Base-by-base conservation (phyloP, 2,888 invertebrate species). In the Leptinotarsa rubiginosa region DNA sequence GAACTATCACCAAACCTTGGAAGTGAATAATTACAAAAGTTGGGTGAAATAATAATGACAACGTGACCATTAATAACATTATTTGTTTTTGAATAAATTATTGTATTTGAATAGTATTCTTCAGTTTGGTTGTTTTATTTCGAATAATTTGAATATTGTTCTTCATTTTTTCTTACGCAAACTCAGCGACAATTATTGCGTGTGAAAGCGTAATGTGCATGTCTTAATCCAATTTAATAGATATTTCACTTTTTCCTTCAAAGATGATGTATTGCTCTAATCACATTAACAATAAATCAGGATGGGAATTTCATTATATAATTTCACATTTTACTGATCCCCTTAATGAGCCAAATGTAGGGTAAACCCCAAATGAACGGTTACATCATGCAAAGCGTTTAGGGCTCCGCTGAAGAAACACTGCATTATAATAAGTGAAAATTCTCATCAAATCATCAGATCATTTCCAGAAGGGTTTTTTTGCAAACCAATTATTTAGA, bases 181-280 rank as follows among this genome's bases (percentile, higher is more conserved):
- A 41, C 10, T 41, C 41, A 41, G 70, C 73, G 62, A 72, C 78
- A 75, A 77, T 78, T 76, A 80, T 78, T 79, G 82, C 79, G 80
- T 81, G 81, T 81, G 75, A 78, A 74, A 77, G 80, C 78, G 73
- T 78, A 81, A 80, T 81, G 81, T 82, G 83, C 83, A 83, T 83
- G 82, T 83, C 82, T 81, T 81, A 82, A 83, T 83, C 83, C 81
- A 83, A 81, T 83, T 83, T 81, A 82, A 83, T 83, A 82, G 79
- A 79, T 79, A 78, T 79, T 78, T 75, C 47, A 74, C 69, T 75
- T 73, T 73, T 76, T 71, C 69, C 71, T 73, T 71, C 71, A 73
- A 76, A 73, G 64, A 75, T 79, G 77, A 79, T 79, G 78, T 79
- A 79, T 79, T 72, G 73, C 73, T 76, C 77, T 78, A 79, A 75